phyloP scores from a whole-genome alignment of 2,113 vertebrate species.

The Geococcyx californianus region DNA sequence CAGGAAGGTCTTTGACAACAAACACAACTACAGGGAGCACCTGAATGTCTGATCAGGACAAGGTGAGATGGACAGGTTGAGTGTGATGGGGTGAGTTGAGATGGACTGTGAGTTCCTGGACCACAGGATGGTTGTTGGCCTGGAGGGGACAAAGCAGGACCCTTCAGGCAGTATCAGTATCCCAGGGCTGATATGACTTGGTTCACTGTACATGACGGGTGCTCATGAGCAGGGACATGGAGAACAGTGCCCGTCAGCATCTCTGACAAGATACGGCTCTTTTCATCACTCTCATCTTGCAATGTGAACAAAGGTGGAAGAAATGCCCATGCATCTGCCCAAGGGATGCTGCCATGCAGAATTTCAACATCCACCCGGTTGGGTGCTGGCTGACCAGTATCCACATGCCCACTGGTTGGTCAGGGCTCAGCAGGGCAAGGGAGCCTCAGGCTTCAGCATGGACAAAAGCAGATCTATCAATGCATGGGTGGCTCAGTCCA shows the following conservation, averaged over 20 bases:
- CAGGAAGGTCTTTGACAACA: background rate
- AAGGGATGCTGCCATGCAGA: background rate
- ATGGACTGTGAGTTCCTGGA: background rate
- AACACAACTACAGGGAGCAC: no score
- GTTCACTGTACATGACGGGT: background rate
- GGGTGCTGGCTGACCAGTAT: background rate
- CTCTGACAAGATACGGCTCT: background rate
- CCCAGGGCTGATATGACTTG: background rate
- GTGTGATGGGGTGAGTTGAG: background rate
- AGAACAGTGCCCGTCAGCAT: background rate
- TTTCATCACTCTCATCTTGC: background rate
- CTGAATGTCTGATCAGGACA: background rate
- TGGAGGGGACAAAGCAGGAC: background rate
- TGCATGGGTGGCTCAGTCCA: background rate
- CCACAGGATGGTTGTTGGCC: background rate
- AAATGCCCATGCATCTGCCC: background rate
- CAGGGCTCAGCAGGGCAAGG: background rate
- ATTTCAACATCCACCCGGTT: background rate
- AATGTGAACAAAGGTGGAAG: background rate
- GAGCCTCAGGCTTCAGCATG: background rate
- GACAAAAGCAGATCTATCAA: background rate
- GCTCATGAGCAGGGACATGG: rapidly evolving
- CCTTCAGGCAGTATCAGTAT: no score
- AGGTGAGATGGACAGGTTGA: background rate
- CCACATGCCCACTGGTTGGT: background rate